Evolutionary conservation across 2,113 vertebrate genomes (phyloP).

Genomic region (Alexandromys fortis): DNA sequence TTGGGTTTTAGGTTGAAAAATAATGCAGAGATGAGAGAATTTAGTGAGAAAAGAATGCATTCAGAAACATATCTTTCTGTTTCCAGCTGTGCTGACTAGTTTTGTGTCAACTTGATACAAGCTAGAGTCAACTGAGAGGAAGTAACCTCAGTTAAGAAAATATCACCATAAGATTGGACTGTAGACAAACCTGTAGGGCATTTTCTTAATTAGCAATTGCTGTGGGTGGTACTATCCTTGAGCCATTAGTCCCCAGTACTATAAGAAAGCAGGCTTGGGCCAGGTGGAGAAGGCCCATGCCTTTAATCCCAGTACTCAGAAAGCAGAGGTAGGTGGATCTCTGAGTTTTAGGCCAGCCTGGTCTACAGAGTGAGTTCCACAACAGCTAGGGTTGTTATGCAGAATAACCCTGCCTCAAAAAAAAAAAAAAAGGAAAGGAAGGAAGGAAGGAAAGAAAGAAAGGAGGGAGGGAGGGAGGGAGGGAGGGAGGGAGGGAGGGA

Average conservation of each 20-base stretch:
- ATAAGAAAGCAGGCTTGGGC: not conserved
- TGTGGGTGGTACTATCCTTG: not conserved
- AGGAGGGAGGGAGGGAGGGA: fast-evolving
- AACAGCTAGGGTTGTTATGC: no score
- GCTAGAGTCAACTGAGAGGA: not conserved
- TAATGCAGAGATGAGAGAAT: not conserved
- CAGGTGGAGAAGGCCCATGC: not conserved
- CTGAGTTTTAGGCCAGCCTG: no score
- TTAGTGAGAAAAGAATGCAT: not conserved
- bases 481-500: no score
- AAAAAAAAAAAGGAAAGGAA: no score
- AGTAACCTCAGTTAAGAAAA: not conserved
- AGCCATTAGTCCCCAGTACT: not conserved
- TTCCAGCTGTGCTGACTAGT: not conserved
- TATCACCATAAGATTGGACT: not conserved
- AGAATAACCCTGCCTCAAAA: no score
- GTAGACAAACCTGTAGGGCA: not conserved
- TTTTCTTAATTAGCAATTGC: not conserved
- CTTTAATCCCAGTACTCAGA: no score
- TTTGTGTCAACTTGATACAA: not conserved
- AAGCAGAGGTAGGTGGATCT: no score
- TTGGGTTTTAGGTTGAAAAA: not conserved
- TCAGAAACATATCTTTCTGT: not conserved
- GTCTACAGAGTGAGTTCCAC: no score
- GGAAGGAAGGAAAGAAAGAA: no score